Evolutionary conservation across 2,797 vertebrate species (phyloP).

Genomic region (Pipistrellus pygmaeus): DNA sequence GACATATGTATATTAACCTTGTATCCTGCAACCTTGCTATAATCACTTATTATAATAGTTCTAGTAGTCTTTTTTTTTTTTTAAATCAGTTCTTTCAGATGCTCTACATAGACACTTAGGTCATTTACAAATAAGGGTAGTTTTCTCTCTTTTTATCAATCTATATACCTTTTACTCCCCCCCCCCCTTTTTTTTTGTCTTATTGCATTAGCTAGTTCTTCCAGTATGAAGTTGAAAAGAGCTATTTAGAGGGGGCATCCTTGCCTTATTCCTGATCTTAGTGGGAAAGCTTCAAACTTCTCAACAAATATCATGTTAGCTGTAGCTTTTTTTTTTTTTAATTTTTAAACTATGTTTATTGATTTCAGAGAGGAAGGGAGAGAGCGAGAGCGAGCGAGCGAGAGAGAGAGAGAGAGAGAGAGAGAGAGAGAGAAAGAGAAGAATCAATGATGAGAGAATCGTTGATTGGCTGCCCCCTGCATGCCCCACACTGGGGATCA

Average conservation of each 20-base stretch:
- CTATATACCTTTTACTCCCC: neutral
- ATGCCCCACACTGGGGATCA: too few species aligned
- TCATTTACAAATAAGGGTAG: neutral
- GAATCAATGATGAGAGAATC: too few species aligned
- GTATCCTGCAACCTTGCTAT: neutral
- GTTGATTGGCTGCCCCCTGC: too few species aligned
- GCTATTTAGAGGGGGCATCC: neutral
- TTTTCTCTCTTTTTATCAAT: neutral
- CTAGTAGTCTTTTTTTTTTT: neutral
- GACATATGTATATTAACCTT: neutral
- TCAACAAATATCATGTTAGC: neutral
- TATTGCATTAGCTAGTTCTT: neutral
- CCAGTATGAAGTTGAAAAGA: neutral
- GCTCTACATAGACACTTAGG: neutral
- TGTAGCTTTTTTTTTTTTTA: neutral
- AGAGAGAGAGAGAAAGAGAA: too few species aligned
- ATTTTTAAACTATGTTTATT: neutral
- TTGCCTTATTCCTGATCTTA: neutral
- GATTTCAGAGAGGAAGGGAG: too few species aligned
- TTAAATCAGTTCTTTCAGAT: neutral
- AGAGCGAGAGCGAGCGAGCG: too few species aligned
- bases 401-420: too few species aligned
- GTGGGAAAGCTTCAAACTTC: neutral
- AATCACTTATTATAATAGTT: neutral
- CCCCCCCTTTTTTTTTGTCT: neutral